Evolutionary conservation across 2,888 invertebrate species (phyloP).

Genomic region (Belgica antarctica): DNA sequence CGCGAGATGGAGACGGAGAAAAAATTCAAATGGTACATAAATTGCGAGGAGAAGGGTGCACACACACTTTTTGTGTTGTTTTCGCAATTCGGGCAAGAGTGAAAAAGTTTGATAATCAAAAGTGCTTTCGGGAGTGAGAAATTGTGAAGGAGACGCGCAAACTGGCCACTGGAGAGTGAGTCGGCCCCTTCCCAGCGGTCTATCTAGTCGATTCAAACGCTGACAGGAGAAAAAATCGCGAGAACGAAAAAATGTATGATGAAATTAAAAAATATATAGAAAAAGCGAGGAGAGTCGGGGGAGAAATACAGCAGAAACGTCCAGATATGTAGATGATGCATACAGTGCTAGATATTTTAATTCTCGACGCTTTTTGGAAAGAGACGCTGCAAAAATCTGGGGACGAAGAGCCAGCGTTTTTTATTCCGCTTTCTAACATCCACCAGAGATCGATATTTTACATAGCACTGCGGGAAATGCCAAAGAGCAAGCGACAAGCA

Average conservation of each 20-base stretch:
- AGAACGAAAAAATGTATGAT: conserved; percentile 35
- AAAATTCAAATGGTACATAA: too few species aligned
- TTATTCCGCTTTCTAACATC: conserved; percentile 27
- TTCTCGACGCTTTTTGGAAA: conserved; percentile 36
- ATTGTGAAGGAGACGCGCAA: not conserved
- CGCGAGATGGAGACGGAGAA: not conserved
- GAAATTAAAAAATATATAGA: conserved; percentile 27
- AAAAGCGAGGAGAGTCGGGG: conserved; percentile 11
- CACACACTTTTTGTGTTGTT: not conserved
- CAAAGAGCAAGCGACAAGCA: conserved; percentile 8
- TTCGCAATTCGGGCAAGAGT: not conserved
- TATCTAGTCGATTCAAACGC: conserved; percentile 24
- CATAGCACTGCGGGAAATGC: not conserved
- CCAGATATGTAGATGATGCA: conserved; percentile 39
- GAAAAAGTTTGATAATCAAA: conserved; percentile 22
- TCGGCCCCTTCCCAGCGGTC: not conserved
- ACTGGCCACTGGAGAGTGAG: not conserved
- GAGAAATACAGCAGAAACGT: conserved; percentile 17
- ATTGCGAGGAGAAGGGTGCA: conserved; percentile 14
- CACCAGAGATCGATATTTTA: conserved; percentile 29
- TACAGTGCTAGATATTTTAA: conserved; percentile 40
- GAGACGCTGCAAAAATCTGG: not conserved
- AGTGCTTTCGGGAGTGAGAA: conserved; percentile 1
- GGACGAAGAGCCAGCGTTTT: conserved; percentile 14
- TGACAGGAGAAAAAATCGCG: not conserved